These are phyloP conservation scores for Drosophila nr. fundita DNA, from an alignment of 2,888 invertebrate genomes.

Conservation along the genomic window DNA sequence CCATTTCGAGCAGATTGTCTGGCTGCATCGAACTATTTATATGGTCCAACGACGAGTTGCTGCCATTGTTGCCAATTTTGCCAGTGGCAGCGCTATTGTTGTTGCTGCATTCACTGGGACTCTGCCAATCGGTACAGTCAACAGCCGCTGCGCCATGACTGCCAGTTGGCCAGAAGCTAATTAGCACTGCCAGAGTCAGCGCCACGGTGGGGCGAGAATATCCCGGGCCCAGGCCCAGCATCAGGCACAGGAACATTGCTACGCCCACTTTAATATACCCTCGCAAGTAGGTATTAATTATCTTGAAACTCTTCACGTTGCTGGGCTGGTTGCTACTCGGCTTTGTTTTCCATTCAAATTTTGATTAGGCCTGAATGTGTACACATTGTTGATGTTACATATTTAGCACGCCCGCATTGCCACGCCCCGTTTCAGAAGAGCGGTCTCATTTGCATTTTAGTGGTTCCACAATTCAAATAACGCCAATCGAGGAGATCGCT, in stretches of 20 bases:
- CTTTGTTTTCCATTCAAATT: constrained; percentile 10
- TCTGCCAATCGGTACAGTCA: constrained; percentile 62
- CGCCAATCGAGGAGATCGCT: not conserved
- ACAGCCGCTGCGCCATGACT: constrained; percentile 26
- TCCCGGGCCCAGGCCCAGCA: constrained; percentile 15
- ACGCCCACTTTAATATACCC: constrained; percentile 40
- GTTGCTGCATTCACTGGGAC: constrained; percentile 64
- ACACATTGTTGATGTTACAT: constrained; percentile 30
- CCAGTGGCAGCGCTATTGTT: constrained; percentile 31
- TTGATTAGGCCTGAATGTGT: constrained; percentile 15
- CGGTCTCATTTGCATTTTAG: constrained; percentile 35
- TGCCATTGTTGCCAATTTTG: constrained; percentile 30
- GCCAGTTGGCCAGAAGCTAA: constrained; percentile 44
- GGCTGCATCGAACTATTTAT: constrained; percentile 55
- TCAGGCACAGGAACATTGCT: constrained; percentile 31
- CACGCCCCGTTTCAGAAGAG: constrained; percentile 22
- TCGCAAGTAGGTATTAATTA: constrained; percentile 39
- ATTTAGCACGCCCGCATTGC: constrained; percentile 17
- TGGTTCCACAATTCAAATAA: constrained; percentile 5
- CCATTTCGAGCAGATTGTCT: constrained; percentile 81
- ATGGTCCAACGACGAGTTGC: constrained; percentile 32
- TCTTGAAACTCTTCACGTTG: constrained; percentile 12
- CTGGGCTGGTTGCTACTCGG: constrained; percentile 11
- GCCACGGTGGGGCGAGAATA: constrained; percentile 32
- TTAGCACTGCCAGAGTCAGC: constrained; percentile 54